Evolutionary conservation across 2,113 vertebrate genomes (phyloP).

Genomic region (Ammodytes marinus): DNA sequence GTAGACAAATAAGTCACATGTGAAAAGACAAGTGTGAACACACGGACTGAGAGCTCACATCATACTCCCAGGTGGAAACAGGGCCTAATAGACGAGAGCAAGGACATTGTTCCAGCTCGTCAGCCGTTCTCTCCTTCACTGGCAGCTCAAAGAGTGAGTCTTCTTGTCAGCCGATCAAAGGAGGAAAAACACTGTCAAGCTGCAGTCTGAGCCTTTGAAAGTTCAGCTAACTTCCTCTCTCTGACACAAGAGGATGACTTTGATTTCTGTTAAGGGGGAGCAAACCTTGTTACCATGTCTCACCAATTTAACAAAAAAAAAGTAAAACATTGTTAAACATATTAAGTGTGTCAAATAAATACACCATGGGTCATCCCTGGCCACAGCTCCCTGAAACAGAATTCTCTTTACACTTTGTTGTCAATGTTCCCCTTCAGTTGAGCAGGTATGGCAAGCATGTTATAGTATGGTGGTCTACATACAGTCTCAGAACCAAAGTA

Average conservation of each 20-base stretch:
- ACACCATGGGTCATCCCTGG: not conserved
- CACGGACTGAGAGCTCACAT: too few relatives aligned
- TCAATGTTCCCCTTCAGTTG: not conserved
- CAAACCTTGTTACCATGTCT: conserved; percentile 12
- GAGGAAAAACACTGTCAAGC: conserved; percentile 50
- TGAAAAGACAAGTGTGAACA: too few relatives aligned
- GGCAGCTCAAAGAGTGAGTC: conserved; percentile 51
- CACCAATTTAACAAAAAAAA: conserved; percentile 3
- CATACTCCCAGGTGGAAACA: too few relatives aligned
- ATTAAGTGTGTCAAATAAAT: not conserved
- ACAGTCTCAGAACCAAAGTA: not conserved
- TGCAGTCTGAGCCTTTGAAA: conserved; percentile 68
- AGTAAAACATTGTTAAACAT: conserved; percentile 22
- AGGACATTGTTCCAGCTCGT: conserved; percentile 51
- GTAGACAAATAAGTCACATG: too few relatives aligned
- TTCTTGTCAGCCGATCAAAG: conserved; percentile 72
- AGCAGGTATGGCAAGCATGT: not conserved
- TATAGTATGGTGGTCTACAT: not conserved
- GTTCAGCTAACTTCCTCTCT: conserved; percentile 41
- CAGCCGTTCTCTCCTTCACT: conserved; percentile 54
- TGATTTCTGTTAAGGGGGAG: conserved; percentile 37
- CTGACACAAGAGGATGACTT: conserved; percentile 41
- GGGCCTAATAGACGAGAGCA: conserved; percentile 42
- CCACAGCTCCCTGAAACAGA: not conserved
- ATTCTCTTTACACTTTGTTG: not conserved